Evolutionary conservation across 2,113 vertebrate genomes (phyloP), one percentile per base, ranked within the genome.

Genomic region (Physeter macrocephalus): DNA sequence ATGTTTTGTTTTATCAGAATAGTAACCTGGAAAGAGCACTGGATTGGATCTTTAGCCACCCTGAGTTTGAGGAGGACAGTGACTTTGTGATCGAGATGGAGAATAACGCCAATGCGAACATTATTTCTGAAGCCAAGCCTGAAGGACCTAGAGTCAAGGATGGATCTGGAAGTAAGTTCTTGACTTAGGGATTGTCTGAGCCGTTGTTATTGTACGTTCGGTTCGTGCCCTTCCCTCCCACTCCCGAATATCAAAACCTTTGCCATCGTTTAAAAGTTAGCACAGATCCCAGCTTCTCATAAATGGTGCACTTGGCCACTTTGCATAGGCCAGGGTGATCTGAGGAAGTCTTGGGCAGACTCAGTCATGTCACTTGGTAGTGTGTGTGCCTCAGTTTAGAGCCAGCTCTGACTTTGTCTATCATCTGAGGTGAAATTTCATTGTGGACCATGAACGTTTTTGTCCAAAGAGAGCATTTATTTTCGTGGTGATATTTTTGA

Each of bases 21-120:
- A 99, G 99, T 98, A 99, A 99, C 97, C 98, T 99, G 77, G 99
- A 99, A 95, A 99, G 99, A 96, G 99, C 99, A 0, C 98, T 99
- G 89, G 99, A 99, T 97, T 99, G 99, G 99, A 99, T 99, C 98
- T 99, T 99, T 97, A 99, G 98, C 87, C 99, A 99, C 95, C 99
- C 99, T 1, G 99, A 99, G 89, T 97, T 98, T 1, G 99, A 99
- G 95, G 99, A 99, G 66, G 99, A 99, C 90, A 98, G 94, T 0
- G 99, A 99, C 25, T 98, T 98, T 78, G 96, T 98, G 71, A 98
- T 99, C 1, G 99, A 99, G 98, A 98, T 99, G 31, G 99, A 99
- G 97, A 99, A 99, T 95, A 99, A 99, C 0, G 98, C 99, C 97
- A 99, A 99, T 66, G 98, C 99, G 49, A 99, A 99, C 17, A 98